phyloP scores from a whole-genome alignment of 2,888 invertebrate genomes.

The Orchesella flavescens region DNA sequence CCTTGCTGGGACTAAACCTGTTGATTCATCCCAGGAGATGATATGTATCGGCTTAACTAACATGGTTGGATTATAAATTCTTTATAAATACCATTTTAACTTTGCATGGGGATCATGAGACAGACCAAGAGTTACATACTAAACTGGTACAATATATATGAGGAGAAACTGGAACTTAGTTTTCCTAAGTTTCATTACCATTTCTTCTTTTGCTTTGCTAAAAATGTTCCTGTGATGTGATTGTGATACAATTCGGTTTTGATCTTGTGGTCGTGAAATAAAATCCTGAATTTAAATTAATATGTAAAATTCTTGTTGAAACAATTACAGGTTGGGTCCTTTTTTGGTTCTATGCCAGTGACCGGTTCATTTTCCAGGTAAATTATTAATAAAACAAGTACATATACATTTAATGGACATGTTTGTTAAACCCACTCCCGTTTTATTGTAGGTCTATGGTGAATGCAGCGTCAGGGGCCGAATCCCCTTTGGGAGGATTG shows the following conservation, averaged over 20 bases:
- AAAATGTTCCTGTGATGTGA: too few relatives aligned
- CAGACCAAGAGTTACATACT: too few relatives aligned
- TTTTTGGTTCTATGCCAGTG: slow-evolving; percentile 74
- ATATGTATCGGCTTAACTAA: slow-evolving; percentile 74
- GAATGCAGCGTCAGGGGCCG: slow-evolving; percentile 76
- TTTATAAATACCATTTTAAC: too few relatives aligned
- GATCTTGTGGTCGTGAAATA: too few relatives aligned
- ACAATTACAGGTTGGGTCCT: slow-evolving; percentile 73
- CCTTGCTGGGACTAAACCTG: slow-evolving; percentile 77
- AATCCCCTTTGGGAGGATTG: slow-evolving; percentile 79
- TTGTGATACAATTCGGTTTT: too few relatives aligned
- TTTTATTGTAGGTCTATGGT: slow-evolving; percentile 76
- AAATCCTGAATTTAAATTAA: not conserved
- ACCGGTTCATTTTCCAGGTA: slow-evolving; percentile 74
- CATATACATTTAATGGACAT: too few relatives aligned
- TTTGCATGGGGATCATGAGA: too few relatives aligned
- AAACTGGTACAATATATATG: too few relatives aligned
- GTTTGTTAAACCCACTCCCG: not conserved
- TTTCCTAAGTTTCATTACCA: too few relatives aligned
- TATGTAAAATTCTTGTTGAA: not conserved
- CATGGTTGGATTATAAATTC: slow-evolving; percentile 71
- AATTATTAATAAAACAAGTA: not conserved
- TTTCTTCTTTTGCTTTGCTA: too few relatives aligned
- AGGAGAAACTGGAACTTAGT: too few relatives aligned
- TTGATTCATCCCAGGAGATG: slow-evolving; percentile 76